Evolutionary conservation across 2,797 vertebrate species (phyloP).

Genomic region (Schizopygopsis pylzovi): DNA sequence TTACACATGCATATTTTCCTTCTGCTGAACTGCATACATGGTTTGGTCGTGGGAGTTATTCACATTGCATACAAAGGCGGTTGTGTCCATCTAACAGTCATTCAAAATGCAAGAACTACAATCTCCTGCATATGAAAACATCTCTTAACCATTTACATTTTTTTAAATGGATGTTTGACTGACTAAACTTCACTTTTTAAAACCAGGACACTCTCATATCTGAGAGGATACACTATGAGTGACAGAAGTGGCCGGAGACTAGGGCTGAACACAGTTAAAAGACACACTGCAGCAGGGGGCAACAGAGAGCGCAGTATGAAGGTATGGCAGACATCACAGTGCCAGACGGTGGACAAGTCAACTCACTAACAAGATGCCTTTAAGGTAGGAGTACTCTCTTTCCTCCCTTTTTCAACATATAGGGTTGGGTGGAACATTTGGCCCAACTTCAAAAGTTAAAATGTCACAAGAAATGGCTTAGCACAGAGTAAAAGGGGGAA

Average conservation of each 20-base stretch:
- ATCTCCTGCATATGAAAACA: slow-evolving; percentile 33
- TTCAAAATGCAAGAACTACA: slow-evolving; percentile 36
- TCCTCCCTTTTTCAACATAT: slow-evolving; percentile 19
- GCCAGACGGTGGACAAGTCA: slow-evolving; percentile 37
- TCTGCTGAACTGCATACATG: slow-evolving; percentile 87
- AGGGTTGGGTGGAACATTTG: slow-evolving; percentile 14
- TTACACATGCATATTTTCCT: slow-evolving; percentile 90
- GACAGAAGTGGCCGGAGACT: slow-evolving; percentile 51
- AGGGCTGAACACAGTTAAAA: slow-evolving; percentile 43
- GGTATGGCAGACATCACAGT: slow-evolving; percentile 48
- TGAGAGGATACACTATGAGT: slow-evolving; percentile 60
- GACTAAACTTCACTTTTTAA: slow-evolving; percentile 45
- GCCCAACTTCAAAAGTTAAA: slow-evolving; percentile 42
- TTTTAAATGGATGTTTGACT: slow-evolving; percentile 36
- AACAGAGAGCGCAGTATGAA: slow-evolving; percentile 43
- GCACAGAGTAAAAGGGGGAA: slow-evolving; percentile 53
- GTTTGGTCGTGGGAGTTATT: slow-evolving; percentile 65
- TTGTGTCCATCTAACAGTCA: slow-evolving; percentile 47
- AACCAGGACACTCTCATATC: slow-evolving; percentile 57
- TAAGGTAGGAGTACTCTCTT: slow-evolving; percentile 31
- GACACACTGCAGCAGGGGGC: slow-evolving; percentile 49
- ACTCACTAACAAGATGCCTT: slow-evolving; percentile 27
- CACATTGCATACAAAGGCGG: slow-evolving; percentile 57
- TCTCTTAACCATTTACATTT: slow-evolving; percentile 15
- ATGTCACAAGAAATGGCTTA: slow-evolving; percentile 57